These are phyloP conservation scores for Creontiades dilutus DNA, from an alignment of 2,888 invertebrate species.

Conservation along the genomic window DNA sequence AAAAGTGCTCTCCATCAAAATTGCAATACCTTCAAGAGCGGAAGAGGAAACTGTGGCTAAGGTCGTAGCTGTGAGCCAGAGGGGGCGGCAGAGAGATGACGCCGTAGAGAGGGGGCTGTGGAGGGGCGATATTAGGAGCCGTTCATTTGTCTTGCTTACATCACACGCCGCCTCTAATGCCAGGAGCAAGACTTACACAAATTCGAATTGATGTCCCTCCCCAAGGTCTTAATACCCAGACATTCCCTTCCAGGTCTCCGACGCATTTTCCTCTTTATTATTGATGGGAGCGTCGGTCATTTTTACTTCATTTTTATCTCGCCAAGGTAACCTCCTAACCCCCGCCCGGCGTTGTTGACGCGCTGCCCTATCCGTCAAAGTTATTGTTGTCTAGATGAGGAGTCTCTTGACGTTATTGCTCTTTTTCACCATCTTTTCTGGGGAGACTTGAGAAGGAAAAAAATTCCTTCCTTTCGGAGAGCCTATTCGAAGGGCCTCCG, in stretches of 20 bases:
- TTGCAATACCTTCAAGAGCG: conserved; percentile 28
- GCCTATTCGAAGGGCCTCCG: too few species aligned
- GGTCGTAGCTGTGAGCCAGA: not conserved
- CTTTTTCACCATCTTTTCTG: not conserved
- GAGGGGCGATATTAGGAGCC: conserved; percentile 52
- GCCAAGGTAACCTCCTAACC: not conserved
- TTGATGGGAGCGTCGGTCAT: conserved; percentile 52
- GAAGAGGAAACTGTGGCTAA: conserved; percentile 1
- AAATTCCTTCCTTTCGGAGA: too few species aligned
- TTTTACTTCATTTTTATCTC: conserved; percentile 55
- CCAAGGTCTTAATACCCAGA: conserved; percentile 25
- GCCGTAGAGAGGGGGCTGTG: not conserved
- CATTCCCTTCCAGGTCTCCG: conserved; percentile 35
- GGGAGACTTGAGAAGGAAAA: too few species aligned
- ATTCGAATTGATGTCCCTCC: conserved; percentile 60
- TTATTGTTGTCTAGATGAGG: conserved; percentile 16
- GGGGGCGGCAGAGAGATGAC: not conserved
- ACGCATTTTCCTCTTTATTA: conserved; percentile 49
- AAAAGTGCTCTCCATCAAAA: not conserved
- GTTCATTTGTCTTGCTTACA: conserved; percentile 61
- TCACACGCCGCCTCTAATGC: conserved; percentile 33
- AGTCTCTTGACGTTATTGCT: not conserved
- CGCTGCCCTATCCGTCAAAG: not conserved
- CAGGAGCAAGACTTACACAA: conserved; percentile 53
- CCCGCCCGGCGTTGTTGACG: not conserved